These are phyloP conservation scores for Pristiophorus japonicus DNA, from an alignment of 2,113 vertebrate species.

Conservation along the genomic window DNA sequence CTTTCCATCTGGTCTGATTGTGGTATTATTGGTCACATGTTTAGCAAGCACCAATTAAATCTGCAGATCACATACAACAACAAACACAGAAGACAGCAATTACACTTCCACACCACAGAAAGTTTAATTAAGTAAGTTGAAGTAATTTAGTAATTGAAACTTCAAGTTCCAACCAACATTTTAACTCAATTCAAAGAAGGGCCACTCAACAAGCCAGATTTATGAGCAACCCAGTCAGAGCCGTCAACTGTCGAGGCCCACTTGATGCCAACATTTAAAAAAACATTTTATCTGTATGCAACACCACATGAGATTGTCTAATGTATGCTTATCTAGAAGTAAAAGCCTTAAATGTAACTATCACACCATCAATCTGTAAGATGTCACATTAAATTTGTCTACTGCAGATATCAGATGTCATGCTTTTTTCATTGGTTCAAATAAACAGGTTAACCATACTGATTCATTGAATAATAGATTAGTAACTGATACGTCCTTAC, in stretches of 20 bases:
- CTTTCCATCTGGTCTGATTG: background rate
- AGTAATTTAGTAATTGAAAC: background rate
- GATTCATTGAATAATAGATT: background rate
- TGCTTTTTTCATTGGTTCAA: no score
- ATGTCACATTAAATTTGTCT: no score
- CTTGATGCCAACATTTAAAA: background rate
- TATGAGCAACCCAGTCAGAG: background rate
- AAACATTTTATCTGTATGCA: background rate
- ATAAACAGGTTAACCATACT: background rate
- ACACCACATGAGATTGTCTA: background rate
- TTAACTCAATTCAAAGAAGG: background rate
- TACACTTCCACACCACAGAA: background rate
- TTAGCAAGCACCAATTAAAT: background rate
- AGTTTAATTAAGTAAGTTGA: background rate
- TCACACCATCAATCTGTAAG: background rate
- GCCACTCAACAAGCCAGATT: background rate
- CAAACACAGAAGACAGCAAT: background rate
- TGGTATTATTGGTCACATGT: background rate
- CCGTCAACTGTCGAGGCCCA: background rate
- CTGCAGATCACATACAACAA: background rate
- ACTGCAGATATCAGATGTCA: no score
- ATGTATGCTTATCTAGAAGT: background rate
- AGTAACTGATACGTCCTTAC: no score
- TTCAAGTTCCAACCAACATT: background rate
- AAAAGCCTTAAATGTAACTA: background rate